Evolutionary conservation across 2,113 vertebrate genomes (phyloP).

Genomic region (Australoheros scitulus): DNA sequence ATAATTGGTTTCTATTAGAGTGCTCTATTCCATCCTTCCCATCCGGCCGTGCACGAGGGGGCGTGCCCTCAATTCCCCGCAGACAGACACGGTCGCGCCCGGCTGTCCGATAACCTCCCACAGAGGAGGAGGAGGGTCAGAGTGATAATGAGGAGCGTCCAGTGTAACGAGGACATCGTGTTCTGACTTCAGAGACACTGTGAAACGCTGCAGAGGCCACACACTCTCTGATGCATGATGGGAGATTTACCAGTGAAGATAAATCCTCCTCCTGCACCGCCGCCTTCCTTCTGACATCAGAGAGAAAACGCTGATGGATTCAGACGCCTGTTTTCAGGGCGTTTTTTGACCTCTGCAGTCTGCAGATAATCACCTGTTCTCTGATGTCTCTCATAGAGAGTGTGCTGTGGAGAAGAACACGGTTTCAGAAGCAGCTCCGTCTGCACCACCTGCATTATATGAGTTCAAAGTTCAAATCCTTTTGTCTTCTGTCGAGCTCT

Average conservation of each 20-base stretch:
- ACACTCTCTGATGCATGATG: no score
- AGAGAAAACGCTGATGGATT: background rate
- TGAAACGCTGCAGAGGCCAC: background rate
- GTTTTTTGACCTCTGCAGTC: background rate
- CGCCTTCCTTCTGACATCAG: background rate
- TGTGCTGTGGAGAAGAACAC: background rate
- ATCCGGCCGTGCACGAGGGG: slow-evolving; percentile 44
- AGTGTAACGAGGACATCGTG: slow-evolving; percentile 9
- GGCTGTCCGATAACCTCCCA: slow-evolving; percentile 27
- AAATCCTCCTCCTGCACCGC: no score
- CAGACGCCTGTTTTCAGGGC: background rate
- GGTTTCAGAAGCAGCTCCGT: no score
- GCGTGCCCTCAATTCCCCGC: slow-evolving; percentile 51
- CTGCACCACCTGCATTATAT: background rate
- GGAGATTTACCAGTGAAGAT: no score
- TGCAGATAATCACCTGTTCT: background rate
- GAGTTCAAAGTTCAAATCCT: background rate
- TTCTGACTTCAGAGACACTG: background rate
- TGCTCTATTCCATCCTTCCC: slow-evolving; percentile 29
- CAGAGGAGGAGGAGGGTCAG: slow-evolving; percentile 1
- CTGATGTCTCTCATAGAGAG: background rate
- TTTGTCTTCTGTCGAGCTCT: background rate
- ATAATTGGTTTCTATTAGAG: slow-evolving; percentile 57
- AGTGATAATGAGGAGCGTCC: background rate
- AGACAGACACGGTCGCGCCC: background rate